Conservation (phyloP, 92 coral and sea anemone genomes). For the Chrysogorgia sp. region DNA sequence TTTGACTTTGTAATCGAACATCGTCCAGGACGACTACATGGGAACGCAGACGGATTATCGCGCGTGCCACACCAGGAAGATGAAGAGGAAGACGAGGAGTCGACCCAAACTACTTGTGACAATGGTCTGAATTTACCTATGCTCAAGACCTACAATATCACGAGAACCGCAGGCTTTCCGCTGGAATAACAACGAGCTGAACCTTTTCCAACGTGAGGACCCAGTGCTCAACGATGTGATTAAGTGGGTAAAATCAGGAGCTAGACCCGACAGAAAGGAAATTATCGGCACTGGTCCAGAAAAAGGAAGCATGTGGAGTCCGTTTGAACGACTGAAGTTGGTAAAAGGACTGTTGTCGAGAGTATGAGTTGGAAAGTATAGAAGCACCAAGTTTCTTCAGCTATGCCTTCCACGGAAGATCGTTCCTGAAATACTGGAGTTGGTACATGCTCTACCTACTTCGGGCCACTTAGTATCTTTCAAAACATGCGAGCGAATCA, state of each 20-base stretch:
- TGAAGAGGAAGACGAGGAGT: no score
- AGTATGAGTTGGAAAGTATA: conserved; percentile 46
- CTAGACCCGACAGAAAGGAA: neutral
- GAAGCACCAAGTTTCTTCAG: conserved; percentile 6
- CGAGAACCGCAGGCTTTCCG: no score
- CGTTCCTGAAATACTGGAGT: conserved; percentile 26
- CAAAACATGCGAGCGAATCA: conserved; percentile 29
- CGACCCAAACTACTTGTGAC: no score
- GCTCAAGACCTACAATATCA: no score
- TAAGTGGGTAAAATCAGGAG: conserved; percentile 29
- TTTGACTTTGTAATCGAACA: no score
- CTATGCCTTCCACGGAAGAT: conserved; percentile 32
- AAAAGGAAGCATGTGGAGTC: conserved; percentile 39
- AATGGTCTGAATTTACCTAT: no score
- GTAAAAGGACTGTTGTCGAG: conserved; percentile 44
- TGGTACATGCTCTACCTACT: conserved; percentile 30
- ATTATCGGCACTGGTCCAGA: conserved; percentile 36
- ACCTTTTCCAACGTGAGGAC: conserved; percentile 1
- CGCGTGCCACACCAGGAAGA: no score
- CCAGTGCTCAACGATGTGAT: conserved; percentile 32
- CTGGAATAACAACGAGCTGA: neutral
- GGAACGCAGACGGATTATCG: no score
- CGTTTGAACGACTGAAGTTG: conserved; percentile 22
- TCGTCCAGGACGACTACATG: no score
- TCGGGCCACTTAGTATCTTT: conserved; percentile 49